Conservation (phyloP, 2,113 vertebrate genomes). For the Heterotilapia buettikoferi region DNA sequence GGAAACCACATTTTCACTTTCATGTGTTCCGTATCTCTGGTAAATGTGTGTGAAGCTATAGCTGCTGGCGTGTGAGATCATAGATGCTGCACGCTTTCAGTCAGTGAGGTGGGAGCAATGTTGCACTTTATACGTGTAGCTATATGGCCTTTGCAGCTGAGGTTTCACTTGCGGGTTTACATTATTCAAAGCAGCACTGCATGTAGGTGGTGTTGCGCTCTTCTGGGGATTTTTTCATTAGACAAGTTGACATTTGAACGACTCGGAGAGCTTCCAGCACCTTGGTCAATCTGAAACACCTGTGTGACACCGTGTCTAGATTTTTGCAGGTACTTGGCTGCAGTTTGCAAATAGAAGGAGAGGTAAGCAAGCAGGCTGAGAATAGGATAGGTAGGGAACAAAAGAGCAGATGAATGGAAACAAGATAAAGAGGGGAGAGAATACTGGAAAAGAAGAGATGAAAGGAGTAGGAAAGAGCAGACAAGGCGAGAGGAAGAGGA, state of each 20-base stretch:
- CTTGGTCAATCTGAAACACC: slow-evolving; percentile 1
- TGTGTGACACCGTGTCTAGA: neutral
- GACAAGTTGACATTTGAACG: slow-evolving; percentile 53
- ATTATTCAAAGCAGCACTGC: slow-evolving; percentile 44
- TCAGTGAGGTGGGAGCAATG: neutral
- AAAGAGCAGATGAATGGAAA: neutral
- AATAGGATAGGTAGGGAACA: neutral
- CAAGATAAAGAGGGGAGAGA: neutral
- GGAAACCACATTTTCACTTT: slow-evolving; percentile 47
- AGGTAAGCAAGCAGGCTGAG: neutral
- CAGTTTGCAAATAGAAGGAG: neutral
- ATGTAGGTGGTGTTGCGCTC: slow-evolving; percentile 36
- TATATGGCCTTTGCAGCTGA: slow-evolving; percentile 34
- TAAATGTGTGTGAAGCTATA: slow-evolving; percentile 17
- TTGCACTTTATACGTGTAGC: neutral
- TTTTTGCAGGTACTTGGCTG: neutral
- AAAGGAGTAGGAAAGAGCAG: neutral
- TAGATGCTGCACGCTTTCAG: slow-evolving; percentile 17
- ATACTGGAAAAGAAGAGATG: neutral
- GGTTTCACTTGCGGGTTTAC: slow-evolving; percentile 64
- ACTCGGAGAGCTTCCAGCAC: slow-evolving; percentile 9
- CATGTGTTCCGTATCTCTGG: slow-evolving; percentile 5
- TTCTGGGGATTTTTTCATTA: slow-evolving; percentile 47
- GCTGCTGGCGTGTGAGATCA: neutral
- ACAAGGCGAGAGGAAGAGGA: neutral